phyloP scores from a whole-genome alignment of 2,113 vertebrate genomes.

The Salvelinus alpinus region DNA sequence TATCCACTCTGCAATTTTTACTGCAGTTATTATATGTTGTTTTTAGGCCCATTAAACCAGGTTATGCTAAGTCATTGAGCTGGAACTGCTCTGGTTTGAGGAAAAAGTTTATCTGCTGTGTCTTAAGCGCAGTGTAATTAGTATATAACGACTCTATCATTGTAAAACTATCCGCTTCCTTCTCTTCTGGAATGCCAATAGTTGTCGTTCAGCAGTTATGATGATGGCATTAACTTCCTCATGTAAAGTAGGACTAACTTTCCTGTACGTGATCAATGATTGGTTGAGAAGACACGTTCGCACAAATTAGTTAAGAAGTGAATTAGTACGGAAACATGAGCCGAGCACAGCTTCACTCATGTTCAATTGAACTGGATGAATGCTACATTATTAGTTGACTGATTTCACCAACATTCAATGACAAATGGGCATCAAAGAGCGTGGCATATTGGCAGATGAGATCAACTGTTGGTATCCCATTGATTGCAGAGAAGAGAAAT shows the following conservation, averaged over 20 bases:
- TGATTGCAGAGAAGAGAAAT: background rate
- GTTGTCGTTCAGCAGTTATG: background rate
- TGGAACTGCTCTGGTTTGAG: no score
- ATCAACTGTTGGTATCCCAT: conserved; percentile 8
- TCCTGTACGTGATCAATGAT: background rate
- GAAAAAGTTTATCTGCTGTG: background rate
- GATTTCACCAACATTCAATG: background rate
- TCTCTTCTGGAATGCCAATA: background rate
- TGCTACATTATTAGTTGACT: background rate
- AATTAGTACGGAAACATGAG: background rate
- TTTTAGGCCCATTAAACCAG: no score
- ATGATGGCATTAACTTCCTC: background rate
- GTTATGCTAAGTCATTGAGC: no score
- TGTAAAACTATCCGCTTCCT: background rate
- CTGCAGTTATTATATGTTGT: conserved; percentile 52
- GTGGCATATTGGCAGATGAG: background rate
- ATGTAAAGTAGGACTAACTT: background rate
- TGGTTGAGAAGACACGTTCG: background rate
- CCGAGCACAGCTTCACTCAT: background rate
- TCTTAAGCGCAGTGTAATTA: background rate
- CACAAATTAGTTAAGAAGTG: background rate
- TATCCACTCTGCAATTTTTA: conserved; percentile 43
- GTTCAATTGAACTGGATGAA: background rate
- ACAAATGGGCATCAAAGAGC: background rate
- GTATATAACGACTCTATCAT: background rate